Conservation (phyloP, 2,888 invertebrate species). For the Lithosia quadra region DNA sequence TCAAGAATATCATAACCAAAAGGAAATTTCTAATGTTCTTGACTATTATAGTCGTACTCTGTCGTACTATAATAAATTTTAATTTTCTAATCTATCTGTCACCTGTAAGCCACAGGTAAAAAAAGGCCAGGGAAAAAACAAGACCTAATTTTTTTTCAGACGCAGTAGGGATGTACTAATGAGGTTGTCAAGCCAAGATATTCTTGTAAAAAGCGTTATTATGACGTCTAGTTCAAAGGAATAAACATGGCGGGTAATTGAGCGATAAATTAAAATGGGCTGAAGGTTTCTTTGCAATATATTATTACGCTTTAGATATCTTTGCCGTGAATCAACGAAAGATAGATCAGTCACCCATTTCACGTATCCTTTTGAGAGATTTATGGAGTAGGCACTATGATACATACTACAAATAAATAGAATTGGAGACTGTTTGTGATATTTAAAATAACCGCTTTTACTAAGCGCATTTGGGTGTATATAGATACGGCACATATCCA, state of each 20-base stretch:
- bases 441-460: no score
- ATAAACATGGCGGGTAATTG: constrained; percentile 4
- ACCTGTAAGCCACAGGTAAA: background rate
- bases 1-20: no score
- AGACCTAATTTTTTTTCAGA: background rate
- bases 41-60: background rate
- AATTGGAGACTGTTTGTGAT: no score
- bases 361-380: background rate
- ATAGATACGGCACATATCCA: no score
- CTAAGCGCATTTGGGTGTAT: no score
- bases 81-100: background rate
- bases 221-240: constrained; percentile 12
- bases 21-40: no score
- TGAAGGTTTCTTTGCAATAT: constrained; percentile 4
- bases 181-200: constrained; percentile 14
- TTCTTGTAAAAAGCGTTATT: background rate
- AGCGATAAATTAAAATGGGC: constrained; percentile 13
- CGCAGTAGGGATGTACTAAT: background rate
- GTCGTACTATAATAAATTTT: background rate
- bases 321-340: background rate
- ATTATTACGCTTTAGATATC: background rate
- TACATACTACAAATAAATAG: background rate
- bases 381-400: background rate
- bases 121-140: background rate
- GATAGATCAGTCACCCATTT: background rate